Evolutionary conservation across 2,888 invertebrate genomes (phyloP), one percentile per base, ranked within the genome.

Genomic region (Athripsodes cinereus): DNA sequence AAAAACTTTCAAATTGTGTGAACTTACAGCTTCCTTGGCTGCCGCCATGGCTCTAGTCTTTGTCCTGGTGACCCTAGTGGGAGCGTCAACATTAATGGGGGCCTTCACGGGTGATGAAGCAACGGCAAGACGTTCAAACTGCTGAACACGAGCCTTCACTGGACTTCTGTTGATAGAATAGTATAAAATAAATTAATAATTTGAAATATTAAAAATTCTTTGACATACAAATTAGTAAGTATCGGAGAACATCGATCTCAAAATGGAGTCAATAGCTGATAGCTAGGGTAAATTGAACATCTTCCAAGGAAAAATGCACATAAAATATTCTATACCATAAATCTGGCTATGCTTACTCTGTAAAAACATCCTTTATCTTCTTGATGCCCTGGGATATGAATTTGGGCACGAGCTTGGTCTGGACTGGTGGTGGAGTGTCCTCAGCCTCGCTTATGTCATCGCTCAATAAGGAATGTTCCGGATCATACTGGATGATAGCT

Each of bases 101-200:
- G 26, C 22, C 11, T n/a, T 26, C 1, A 10, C 35, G 1, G 52
- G 55, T 2, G 11, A 48, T 6, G 21, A 21, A 6, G 53, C 35
- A 2, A 31, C 57, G 0, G 76, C 78, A 64, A 78, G 69, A 62
- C 81, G 80, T 64, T 83, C 82, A 55, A 82, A 83, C 26, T 82
- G 80, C 60, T 82, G 81, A 0, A 83, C 82, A 63, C 80, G 79
- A 51, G 80, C 81, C 65, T 81, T 82, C 1, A 83, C 82, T 0
- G 82, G 63, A 55, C 63, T 63, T 18, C 59, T 61, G 34, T 2
- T 50, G 16, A 40, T 6, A 10, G 3, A 26, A 26, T 6, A 26
- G 10, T 10, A 26, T 6, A n/a, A 52, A 52, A 50, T 22, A 13
- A 44, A 51, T n/a, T 11, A 19, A 6, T 3, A 26, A 26, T 26